Percentiles rank a stretch among this genome's conserved stretches.
Conservation (phyloP, 37 sponge, comb jelly and placozoan genomes). For the Beroe forskalii region DNA sequence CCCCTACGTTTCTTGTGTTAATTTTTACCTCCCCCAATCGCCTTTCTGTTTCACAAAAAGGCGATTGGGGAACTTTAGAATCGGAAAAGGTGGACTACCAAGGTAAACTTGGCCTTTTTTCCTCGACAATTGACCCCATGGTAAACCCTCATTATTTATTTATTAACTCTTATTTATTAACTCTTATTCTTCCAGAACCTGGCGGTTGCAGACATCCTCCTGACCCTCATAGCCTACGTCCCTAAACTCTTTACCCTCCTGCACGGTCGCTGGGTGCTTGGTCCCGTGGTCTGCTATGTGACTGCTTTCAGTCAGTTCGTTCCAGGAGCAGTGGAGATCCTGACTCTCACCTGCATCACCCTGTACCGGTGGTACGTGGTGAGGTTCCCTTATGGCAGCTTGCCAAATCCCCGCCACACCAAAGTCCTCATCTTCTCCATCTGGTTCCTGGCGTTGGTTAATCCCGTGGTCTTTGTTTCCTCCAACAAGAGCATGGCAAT, state of each 20-base stretch:
- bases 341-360: conserved; percentile 32
- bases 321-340: conserved; percentile 53
- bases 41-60: no score
- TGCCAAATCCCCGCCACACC: background rate
- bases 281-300: conserved; percentile 1
- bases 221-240: background rate
- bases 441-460: background rate
- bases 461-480: conserved; percentile 4
- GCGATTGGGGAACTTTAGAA: no score
- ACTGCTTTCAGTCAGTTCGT: conserved; percentile 56
- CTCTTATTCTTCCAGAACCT: no score
- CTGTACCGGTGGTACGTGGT: conserved; percentile 30
- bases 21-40: no score
- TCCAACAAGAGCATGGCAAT: conserved; percentile 48
- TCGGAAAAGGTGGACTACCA: no score
- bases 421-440: background rate
- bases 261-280: conserved; percentile 24
- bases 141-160: no score
- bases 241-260: conserved; percentile 36
- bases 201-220: conserved; percentile 19
- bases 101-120: no score
- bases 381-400: background rate
- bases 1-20: no score
- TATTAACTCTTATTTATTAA: no score
- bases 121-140: no score